These are phyloP conservation scores for Pollenia griseotomentosa DNA, from an alignment of 2,888 invertebrate species.

Conservation along the genomic window DNA sequence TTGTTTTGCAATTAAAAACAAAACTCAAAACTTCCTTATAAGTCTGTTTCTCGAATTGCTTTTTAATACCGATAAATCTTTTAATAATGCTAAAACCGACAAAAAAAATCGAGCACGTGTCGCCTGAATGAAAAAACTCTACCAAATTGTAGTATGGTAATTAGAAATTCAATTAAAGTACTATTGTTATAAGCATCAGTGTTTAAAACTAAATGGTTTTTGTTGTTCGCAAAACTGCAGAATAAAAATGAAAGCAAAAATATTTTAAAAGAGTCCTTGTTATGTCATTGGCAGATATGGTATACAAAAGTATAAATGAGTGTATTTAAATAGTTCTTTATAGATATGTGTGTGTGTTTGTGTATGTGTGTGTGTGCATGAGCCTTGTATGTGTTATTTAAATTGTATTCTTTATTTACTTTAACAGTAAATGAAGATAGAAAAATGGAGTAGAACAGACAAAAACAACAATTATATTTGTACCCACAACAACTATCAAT, in stretches of 20 bases:
- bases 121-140: too few species aligned
- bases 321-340: conserved; percentile 30
- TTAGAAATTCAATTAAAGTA: neutral
- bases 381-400: neutral
- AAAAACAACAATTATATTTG: conserved; percentile 9
- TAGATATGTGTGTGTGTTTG: neutral
- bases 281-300: conserved; percentile 69
- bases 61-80: too few species aligned
- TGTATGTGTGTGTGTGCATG: neutral
- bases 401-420: neutral
- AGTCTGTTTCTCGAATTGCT: too few species aligned
- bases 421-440: conserved; percentile 49
- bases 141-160: too few species aligned
- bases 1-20: too few species aligned
- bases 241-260: conserved; percentile 41
- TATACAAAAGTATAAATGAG: conserved; percentile 18
- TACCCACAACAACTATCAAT: conserved; percentile 14
- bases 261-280: conserved; percentile 67
- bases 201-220: conserved; percentile 45
- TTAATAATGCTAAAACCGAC: too few species aligned
- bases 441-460: conserved; percentile 32
- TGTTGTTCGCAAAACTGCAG: conserved; percentile 37
- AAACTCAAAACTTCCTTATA: too few species aligned
- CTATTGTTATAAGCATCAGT: neutral
- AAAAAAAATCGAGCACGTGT: too few species aligned